These are phyloP conservation scores for Coilia nasus DNA, from an alignment of 2,797 vertebrate species.

Conservation along the genomic window DNA sequence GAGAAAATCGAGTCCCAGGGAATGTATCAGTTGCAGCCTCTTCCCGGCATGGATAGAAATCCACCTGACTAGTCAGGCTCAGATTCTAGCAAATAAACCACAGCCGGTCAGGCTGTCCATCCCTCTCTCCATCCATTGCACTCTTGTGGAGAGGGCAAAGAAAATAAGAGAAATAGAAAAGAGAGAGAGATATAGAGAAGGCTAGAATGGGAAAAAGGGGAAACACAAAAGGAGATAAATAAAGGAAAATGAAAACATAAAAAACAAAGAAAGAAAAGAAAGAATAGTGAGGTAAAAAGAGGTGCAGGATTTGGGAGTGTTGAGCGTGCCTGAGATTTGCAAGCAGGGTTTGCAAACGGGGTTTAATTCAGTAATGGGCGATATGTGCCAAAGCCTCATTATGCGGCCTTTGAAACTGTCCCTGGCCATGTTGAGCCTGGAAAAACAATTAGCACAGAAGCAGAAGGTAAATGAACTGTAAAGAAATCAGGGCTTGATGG, in stretches of 20 bases:
- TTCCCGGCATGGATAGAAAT: constrained; percentile 34
- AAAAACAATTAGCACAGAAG: constrained; percentile 68
- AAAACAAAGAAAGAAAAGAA: not conserved
- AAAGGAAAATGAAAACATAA: too few species aligned
- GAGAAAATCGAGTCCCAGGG: constrained; percentile 15
- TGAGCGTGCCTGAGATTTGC: constrained; percentile 33
- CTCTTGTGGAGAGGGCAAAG: not conserved
- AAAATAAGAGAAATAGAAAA: not conserved
- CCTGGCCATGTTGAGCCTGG: constrained; percentile 56
- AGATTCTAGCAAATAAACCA: constrained; percentile 32
- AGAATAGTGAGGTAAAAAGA: not conserved
- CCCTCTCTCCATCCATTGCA: not conserved
- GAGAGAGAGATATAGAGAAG: not conserved
- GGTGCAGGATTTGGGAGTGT: constrained; percentile 21
- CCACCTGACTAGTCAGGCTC: constrained; percentile 32
- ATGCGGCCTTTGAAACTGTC: constrained; percentile 59
- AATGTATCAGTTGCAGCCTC: constrained; percentile 40
- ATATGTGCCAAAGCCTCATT: constrained; percentile 55
- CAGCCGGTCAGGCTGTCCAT: not conserved
- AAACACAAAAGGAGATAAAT: not conserved
- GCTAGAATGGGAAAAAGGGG: not conserved
- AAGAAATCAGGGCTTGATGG: constrained; percentile 64
- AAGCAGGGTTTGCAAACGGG: constrained; percentile 42
- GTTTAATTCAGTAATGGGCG: constrained; percentile 57
- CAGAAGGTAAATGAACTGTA: constrained; percentile 64